phyloP scores from a whole-genome alignment of 2,888 invertebrate species.

The Habroteleia sp. region DNA sequence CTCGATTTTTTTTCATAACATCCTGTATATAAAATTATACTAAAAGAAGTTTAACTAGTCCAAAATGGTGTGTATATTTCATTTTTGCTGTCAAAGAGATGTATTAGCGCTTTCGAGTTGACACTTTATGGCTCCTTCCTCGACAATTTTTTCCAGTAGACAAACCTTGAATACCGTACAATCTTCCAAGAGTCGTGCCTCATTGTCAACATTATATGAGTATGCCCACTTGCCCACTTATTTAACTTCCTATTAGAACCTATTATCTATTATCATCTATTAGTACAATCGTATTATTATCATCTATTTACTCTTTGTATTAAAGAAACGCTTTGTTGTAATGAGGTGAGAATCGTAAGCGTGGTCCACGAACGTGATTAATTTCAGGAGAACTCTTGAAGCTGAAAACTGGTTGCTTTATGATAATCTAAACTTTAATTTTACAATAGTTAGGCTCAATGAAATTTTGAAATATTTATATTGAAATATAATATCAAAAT shows the following conservation, averaged over 20 bases:
- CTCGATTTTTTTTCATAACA: too few species aligned
- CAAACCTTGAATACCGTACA: constrained; percentile 61
- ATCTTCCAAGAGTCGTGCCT: constrained; percentile 62
- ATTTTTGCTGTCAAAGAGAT: constrained; percentile 8
- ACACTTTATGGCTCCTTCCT: constrained; percentile 32
- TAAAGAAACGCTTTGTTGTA: constrained; percentile 49
- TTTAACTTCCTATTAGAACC: constrained; percentile 65
- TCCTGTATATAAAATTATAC: too few species aligned
- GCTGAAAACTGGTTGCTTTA: constrained; percentile 27
- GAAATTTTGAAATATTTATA: too few species aligned
- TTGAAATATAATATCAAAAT: too few species aligned
- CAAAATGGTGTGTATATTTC: too few species aligned
- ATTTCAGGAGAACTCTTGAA: constrained; percentile 33
- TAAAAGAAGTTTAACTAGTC: too few species aligned
- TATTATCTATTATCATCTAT: constrained; percentile 65
- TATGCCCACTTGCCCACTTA: constrained; percentile 64
- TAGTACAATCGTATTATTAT: constrained; percentile 64
- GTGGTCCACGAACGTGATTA: constrained; percentile 57
- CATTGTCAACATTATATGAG: constrained; percentile 64
- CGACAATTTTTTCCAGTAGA: constrained; percentile 31
- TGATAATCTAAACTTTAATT: background rate
- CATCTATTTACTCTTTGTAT: constrained; percentile 64
- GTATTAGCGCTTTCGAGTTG: constrained; percentile 35
- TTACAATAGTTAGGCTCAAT: background rate
- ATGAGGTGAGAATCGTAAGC: constrained; percentile 59